Conservation (phyloP, 1,140 invertebrate species). For the Drosophila kurseongensis region DNA sequence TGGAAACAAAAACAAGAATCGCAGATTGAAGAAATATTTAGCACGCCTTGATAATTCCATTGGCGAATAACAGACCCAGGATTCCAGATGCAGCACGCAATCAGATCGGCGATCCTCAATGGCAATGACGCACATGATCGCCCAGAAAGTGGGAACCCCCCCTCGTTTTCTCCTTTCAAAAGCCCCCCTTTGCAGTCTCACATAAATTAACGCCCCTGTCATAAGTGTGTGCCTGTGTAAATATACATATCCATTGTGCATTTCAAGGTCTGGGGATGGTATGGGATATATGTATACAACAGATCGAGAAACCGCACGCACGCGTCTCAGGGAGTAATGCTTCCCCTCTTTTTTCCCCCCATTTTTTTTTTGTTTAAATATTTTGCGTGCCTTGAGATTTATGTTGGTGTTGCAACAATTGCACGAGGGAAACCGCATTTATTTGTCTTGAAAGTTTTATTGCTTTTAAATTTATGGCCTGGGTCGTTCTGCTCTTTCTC, state of each 20-base stretch:
- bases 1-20: background rate
- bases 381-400: slow-evolving; percentile 76
- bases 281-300: slow-evolving; percentile 20
- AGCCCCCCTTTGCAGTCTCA: slow-evolving; percentile 37
- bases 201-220: slow-evolving; percentile 81
- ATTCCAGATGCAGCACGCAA: slow-evolving; percentile 29
- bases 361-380: slow-evolving; percentile 62
- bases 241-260: slow-evolving; percentile 24
- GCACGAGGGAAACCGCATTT: slow-evolving; percentile 66
- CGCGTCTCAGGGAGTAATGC: slow-evolving; percentile 38
- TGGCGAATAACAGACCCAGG: slow-evolving; percentile 1
- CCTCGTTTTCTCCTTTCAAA: background rate
- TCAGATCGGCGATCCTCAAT: slow-evolving; percentile 29
- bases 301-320: slow-evolving; percentile 57
- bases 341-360: slow-evolving; percentile 12
- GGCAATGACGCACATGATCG: slow-evolving; percentile 47
- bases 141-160: slow-evolving; percentile 14
- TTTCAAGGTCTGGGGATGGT: slow-evolving; percentile 70
- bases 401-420: slow-evolving; percentile 58
- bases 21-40: background rate
- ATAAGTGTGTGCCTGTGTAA: slow-evolving; percentile 36
- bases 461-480: slow-evolving; percentile 80
- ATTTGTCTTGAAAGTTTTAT: slow-evolving; percentile 84
- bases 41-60: slow-evolving; percentile 2
- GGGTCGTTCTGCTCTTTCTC: slow-evolving; percentile 3